A percentile compares a stretch with the other conserved stretches of the same genome.
Evolutionary conservation across 2,113 vertebrate species (phyloP).

Genomic region (Syngnathus scovelli): DNA sequence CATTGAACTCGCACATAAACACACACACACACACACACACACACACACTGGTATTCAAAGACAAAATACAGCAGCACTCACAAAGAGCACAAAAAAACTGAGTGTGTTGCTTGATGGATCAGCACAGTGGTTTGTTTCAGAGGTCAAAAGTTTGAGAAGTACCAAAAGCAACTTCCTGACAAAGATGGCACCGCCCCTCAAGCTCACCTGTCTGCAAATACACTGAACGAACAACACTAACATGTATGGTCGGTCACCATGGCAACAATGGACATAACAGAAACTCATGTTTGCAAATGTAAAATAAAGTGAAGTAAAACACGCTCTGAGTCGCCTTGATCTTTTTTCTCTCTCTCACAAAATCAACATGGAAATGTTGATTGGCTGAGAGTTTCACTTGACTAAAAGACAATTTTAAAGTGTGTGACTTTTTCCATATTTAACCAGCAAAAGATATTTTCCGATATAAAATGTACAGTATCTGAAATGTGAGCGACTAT

Average conservation of each 20-base stretch:
- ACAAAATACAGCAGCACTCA: background rate
- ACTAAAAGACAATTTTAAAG: background rate
- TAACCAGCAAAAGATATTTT: background rate
- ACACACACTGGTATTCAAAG: too few relatives aligned
- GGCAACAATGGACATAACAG: background rate
- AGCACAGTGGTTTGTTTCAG: conserved; percentile 33
- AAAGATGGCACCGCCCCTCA: conserved; percentile 41
- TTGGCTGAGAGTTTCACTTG: conserved; percentile 11
- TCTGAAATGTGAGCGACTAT: too few relatives aligned
- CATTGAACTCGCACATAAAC: background rate
- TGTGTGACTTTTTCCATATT: background rate
- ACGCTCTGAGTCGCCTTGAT: background rate
- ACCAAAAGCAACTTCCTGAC: conserved; percentile 61
- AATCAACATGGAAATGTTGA: conserved; percentile 7
- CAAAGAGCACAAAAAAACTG: background rate
- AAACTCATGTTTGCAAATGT: background rate
- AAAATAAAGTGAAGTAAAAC: background rate
- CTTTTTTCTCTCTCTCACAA: background rate
- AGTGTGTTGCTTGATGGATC: background rate
- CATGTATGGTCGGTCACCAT: background rate
- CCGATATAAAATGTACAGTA: background rate
- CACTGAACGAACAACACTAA: background rate
- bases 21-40: too few relatives aligned
- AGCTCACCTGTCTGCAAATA: conserved; percentile 49
- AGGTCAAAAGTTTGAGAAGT: conserved; percentile 50